phyloP scores from a whole-genome alignment of 2,113 vertebrate genomes.

The Stegostoma tigrinum region DNA sequence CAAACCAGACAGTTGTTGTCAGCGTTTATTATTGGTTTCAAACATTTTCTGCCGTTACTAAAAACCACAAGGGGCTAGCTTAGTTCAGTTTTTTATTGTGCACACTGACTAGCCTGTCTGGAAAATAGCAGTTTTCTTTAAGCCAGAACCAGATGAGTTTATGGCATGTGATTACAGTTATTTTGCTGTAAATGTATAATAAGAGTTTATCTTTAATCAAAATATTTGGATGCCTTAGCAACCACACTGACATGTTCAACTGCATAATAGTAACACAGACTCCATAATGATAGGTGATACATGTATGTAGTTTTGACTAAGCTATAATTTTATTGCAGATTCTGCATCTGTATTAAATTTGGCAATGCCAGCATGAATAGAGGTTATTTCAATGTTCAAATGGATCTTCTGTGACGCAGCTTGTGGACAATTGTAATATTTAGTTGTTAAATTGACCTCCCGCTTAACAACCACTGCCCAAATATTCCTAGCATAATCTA shows the following conservation, averaged over 20 bases:
- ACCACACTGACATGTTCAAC: background rate
- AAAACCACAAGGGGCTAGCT: background rate
- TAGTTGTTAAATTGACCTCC: background rate
- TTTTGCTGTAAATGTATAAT: background rate
- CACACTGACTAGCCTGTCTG: background rate
- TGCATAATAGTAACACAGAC: background rate
- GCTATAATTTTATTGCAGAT: background rate
- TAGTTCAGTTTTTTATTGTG: background rate
- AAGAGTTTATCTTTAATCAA: background rate
- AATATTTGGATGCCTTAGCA: background rate
- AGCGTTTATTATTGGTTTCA: constrained; percentile 7
- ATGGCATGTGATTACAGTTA: constrained; percentile 1
- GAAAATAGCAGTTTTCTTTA: background rate
- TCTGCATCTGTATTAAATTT: background rate
- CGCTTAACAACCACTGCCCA: background rate
- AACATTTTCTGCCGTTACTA: background rate
- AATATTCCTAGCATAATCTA: background rate
- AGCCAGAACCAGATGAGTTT: background rate
- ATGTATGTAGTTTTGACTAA: background rate
- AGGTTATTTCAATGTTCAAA: background rate
- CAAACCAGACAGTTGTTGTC: background rate
- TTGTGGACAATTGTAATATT: background rate
- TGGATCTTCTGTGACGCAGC: background rate
- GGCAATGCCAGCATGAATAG: background rate
- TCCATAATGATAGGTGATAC: background rate